Evolutionary conservation across 2,888 invertebrate species (phyloP).

Genomic region (Cephus spinipes): DNA sequence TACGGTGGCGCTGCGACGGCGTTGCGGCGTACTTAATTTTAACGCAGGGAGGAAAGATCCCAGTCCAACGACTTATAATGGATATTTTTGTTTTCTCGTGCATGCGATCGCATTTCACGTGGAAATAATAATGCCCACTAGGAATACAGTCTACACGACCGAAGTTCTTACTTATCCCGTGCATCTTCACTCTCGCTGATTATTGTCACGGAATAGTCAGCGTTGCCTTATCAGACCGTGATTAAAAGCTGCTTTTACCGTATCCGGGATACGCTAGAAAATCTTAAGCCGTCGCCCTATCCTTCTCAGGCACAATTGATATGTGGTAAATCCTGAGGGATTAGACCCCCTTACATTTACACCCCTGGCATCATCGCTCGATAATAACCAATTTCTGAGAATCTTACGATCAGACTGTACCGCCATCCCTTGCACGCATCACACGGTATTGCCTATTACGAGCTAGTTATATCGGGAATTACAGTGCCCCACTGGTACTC

Average conservation of each 20-base stretch:
- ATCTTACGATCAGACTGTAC: background rate
- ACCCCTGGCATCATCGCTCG: background rate
- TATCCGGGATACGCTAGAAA: background rate
- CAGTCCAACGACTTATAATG: background rate
- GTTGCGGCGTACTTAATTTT: conserved; percentile 39
- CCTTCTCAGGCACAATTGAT: background rate
- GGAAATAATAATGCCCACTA: background rate
- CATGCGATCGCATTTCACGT: background rate
- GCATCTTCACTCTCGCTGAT: background rate
- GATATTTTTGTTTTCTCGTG: background rate
- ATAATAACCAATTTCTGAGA: background rate
- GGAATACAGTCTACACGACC: background rate
- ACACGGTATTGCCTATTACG: background rate
- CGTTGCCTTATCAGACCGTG: background rate
- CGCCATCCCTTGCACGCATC: background rate
- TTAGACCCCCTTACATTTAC: background rate
- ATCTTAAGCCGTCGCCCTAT: background rate
- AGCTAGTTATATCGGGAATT: background rate
- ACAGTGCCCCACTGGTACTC: background rate
- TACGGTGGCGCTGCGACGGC: background rate
- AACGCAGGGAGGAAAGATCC: conserved; percentile 43
- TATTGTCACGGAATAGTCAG: background rate
- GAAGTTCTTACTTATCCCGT: background rate
- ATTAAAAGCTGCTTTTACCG: background rate
- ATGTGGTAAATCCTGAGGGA: background rate